Base-by-base conservation (phyloP, 2,888 invertebrate genomes). In the Tromatobia lineatoria region DNA sequence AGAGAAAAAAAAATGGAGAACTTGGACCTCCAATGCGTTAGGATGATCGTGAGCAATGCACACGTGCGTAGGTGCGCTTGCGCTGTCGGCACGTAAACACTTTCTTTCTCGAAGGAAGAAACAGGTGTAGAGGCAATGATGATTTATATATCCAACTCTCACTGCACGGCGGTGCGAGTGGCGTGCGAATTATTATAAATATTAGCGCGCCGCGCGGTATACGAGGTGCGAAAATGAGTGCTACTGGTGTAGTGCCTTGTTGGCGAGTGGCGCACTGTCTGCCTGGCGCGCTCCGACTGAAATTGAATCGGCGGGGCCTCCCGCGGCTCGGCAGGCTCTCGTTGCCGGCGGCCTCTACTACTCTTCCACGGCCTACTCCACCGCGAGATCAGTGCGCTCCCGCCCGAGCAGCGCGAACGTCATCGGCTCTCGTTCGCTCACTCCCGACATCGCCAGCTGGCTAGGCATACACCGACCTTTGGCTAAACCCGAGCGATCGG, bases 241-340 rank as follows among this genome's bases (percentile, higher is more conserved):
- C 86, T 81, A 73, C 82, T 85, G 75, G 67, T 71, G 84, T 79
- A 73, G 45, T 61, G 61, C 38, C 47, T 86, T 59, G 34, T 70
- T 47, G 78, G 52, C 64, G 79, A 67, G 84, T 77, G 85, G 88
- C 88, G 91, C 85, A 89, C 91, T 80, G 90, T 89, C 80, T 89
- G 91, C 87, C 89, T 90, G 91, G 88, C 90, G 90, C 91, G 90
- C 90, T 88, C 90, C 90, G 91, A 91, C 91, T 91, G 91, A 91
- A 91, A 91, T 91, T 91, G 89, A 91, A 90, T 91, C 89, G 87
- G 78, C 85, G 74, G 76, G 77, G 83, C 85, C 87, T 85, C 86
- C 86, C 74, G 83, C 85, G 86, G 86, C 83, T 66, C 64, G 82
- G 54, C 82, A 71, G 74, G 54, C 75, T 81, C 59, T 59, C 59